Evolutionary conservation across 2,113 vertebrate genomes (phyloP).

Genomic region (Calonectris borealis): DNA sequence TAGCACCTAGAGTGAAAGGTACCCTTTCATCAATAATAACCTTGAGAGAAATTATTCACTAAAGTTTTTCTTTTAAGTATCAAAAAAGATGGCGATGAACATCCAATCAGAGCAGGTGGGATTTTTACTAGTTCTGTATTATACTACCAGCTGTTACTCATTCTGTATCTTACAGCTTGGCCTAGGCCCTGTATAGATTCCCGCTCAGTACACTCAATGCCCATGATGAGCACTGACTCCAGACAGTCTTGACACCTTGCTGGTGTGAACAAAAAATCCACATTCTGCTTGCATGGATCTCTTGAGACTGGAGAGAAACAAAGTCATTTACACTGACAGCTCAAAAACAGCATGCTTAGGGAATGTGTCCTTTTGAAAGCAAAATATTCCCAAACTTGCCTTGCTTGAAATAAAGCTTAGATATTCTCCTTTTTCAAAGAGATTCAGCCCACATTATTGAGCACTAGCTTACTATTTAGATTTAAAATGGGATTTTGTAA

Average conservation of each 20-base stretch:
- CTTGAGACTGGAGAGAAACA: background rate
- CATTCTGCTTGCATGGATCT: background rate
- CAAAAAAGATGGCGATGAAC: background rate
- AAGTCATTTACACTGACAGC: background rate
- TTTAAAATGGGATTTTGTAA: background rate
- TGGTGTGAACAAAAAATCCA: background rate
- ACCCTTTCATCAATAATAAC: background rate
- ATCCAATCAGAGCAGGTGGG: background rate
- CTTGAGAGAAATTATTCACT: background rate
- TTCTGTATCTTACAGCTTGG: background rate
- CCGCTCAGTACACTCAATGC: background rate
- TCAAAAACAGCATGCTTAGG: background rate
- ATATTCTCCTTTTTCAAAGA: background rate
- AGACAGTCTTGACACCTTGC: background rate
- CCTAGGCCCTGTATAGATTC: rapidly evolving
- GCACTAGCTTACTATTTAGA: background rate
- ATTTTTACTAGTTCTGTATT: background rate
- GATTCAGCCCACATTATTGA: background rate
- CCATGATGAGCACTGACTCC: background rate
- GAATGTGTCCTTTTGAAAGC: background rate
- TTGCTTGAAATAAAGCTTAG: background rate
- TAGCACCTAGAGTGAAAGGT: background rate
- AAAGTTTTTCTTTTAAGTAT: background rate
- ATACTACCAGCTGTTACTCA: background rate
- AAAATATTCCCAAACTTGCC: background rate